Evolutionary conservation across 2,888 invertebrate genomes (phyloP), one percentile per base, ranked within the genome.

Genomic region (Tinea trinotella): DNA sequence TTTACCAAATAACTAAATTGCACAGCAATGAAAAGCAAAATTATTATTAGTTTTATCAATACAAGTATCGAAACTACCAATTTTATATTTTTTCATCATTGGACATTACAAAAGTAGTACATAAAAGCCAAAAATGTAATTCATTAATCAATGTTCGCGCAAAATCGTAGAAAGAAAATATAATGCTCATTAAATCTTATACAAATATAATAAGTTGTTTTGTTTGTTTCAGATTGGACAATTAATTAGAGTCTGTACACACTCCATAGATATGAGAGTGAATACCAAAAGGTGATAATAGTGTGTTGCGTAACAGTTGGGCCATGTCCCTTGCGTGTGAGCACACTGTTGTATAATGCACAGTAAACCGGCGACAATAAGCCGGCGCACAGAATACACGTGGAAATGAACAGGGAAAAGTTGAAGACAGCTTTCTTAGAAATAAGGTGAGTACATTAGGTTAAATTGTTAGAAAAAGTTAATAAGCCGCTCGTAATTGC

Each of bases 331-430:
- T n/a, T 15, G 40, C 17, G 40, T 40, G 40, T 12, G 40, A 13
- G 40, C 40, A 13, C 1, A 6, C 40, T 30, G n/a, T 30, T 30
- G 30, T 30, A 30, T 30, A 30, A 30, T 30, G 40, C 13, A 40
- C 17, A 40, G 15, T 6, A 40, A 15, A 40, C 15, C 17, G 40
- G 13, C 7, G 15, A 40, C 40, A 46, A 44, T 17, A 17, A 18
- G 18, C 17, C 15, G 46, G 18, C 46, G 17, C 46, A n/a, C 46
- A n/a, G 19, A 17, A 17, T 10, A 68, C 64, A 62, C 70, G 73
- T 76, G 77, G 84, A 82, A 74, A 85, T 84, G 84, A 83, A 84
- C 84, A 85, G 82, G 74, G 84, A 83, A 84, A 85, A 85, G 76
- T 83, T 83, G 66, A 84, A 82, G 80, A 67, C 63, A 64, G 65